Evolutionary conservation across 2,797 vertebrate species (phyloP).

Genomic region (Myiothlypis coronata): DNA sequence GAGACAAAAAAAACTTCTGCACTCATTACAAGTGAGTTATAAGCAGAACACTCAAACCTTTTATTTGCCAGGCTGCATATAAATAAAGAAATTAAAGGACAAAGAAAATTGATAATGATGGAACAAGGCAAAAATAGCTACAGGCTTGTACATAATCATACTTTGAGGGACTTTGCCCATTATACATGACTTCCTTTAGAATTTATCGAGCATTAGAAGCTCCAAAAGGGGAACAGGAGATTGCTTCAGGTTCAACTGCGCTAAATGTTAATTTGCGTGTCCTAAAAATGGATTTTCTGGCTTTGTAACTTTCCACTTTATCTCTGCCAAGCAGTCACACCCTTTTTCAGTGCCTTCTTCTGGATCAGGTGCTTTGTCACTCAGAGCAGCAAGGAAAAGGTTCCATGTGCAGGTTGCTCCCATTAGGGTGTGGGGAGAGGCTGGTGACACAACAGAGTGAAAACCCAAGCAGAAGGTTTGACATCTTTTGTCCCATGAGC

Average conservation of each 20-base stretch:
- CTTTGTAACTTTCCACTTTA: not conserved
- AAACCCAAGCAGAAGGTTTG: not conserved
- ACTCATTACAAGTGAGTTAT: constrained; percentile 53
- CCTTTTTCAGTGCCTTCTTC: not conserved
- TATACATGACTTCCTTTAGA: not conserved
- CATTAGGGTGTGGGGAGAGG: not conserved
- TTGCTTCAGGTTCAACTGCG: not conserved
- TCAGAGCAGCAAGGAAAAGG: not conserved
- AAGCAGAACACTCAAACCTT: constrained; percentile 41
- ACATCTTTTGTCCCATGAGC: not conserved
- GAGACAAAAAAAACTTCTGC: not conserved
- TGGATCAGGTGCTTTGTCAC: not conserved
- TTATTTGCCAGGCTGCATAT: constrained; percentile 38
- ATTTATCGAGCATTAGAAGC: not conserved
- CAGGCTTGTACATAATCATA: not conserved
- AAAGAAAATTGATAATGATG: constrained; percentile 52
- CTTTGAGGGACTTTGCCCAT: not conserved
- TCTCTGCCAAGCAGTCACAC: not conserved
- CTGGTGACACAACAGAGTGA: accelerated
- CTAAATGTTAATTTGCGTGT: not conserved
- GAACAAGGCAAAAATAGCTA: constrained; percentile 18
- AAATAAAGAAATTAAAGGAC: constrained; percentile 63
- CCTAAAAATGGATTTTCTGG: not conserved
- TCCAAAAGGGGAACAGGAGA: not conserved
- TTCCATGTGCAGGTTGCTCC: not conserved